phyloP scores from a whole-genome alignment of 2,797 vertebrate species.

The Lutjanus campechanus region DNA sequence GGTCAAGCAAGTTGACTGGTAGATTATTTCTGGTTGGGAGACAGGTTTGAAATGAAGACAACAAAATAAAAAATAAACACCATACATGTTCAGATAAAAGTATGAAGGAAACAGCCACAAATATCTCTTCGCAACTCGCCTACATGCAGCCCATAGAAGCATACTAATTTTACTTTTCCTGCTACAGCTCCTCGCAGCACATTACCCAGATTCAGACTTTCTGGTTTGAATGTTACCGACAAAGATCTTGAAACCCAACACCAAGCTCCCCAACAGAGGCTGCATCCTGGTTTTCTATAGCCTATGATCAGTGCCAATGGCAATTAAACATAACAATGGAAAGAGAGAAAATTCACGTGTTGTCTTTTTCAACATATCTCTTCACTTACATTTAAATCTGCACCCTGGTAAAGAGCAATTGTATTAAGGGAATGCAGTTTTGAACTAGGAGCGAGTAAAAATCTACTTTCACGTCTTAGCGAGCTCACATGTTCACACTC shows the following conservation, averaged over 20 bases:
- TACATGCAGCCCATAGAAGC: neutral
- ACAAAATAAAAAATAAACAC: too few relatives aligned
- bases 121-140: neutral
- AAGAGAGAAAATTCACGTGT: neutral
- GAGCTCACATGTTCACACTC: constrained; percentile 1
- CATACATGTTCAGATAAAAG: neutral
- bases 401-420: constrained; percentile 1
- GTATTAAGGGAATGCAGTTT: neutral
- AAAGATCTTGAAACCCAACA: neutral
- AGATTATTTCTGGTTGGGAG: neutral
- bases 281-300: neutral
- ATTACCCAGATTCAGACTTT: neutral
- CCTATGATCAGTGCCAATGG: neutral
- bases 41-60: neutral
- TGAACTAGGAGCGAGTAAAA: neutral
- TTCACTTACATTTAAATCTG: neutral
- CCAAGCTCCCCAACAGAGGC: neutral
- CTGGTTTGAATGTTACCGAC: neutral
- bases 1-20: neutral
- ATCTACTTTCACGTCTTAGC: neutral
- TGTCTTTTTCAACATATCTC: neutral
- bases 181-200: neutral
- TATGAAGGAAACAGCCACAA: neutral
- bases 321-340: neutral
- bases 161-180: neutral